These are phyloP conservation scores for Microctonus aethiopoides DNA, from an alignment of 2,888 invertebrate species.

Conservation along the genomic window DNA sequence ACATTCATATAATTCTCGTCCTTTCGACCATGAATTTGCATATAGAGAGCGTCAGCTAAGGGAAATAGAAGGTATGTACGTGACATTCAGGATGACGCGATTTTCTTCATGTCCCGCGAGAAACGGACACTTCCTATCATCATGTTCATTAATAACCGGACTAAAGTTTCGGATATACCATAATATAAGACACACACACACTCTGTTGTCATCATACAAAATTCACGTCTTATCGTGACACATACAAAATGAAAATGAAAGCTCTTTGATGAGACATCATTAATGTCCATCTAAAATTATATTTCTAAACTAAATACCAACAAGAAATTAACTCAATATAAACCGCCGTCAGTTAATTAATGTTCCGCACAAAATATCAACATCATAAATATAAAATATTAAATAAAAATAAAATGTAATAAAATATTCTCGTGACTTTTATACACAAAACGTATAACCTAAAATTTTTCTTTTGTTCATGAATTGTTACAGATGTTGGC, in stretches of 20 bases:
- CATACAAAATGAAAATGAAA: neutral
- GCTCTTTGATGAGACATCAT: neutral
- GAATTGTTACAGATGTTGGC: slow-evolving; percentile 4
- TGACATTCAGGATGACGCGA: slow-evolving; percentile 53
- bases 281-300: neutral
- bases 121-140: slow-evolving; percentile 64
- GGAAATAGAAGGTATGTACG: slow-evolving; percentile 66
- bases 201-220: slow-evolving; percentile 40
- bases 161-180: no score
- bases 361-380: neutral
- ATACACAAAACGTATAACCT: neutral
- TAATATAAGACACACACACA: no score
- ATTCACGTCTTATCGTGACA: neutral
- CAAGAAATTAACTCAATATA: neutral
- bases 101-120: slow-evolving; percentile 55
- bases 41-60: slow-evolving; percentile 67
- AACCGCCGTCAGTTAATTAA: neutral
- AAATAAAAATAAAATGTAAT: neutral
- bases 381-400: neutral
- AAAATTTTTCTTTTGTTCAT: neutral
- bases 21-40: slow-evolving; percentile 57
- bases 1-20: slow-evolving; percentile 37
- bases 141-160: slow-evolving; percentile 62
- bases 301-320: neutral
- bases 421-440: neutral